These are phyloP conservation scores for Vulpes lagopus DNA, from an alignment of 2,113 vertebrate species.

Conservation along the genomic window DNA sequence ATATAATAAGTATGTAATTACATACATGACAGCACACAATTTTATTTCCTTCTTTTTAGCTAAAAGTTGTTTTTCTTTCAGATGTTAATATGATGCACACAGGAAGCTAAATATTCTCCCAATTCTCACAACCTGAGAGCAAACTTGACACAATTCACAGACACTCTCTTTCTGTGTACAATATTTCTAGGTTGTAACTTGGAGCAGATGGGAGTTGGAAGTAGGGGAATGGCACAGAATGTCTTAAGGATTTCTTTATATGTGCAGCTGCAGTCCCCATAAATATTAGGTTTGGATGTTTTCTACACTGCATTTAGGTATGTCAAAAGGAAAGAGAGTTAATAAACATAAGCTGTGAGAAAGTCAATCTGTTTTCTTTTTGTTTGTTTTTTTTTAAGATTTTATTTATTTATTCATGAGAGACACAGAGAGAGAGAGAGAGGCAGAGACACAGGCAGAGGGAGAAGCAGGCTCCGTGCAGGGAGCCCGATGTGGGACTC, in stretches of 20 bases:
- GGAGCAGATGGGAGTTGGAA: not conserved
- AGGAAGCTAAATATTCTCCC: not conserved
- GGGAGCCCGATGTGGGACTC: too few relatives aligned
- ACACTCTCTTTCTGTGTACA: not conserved
- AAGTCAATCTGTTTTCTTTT: not conserved
- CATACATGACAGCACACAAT: not conserved
- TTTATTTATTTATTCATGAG: too few relatives aligned
- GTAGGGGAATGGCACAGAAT: not conserved
- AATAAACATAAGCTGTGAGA: not conserved
- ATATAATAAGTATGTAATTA: not conserved
- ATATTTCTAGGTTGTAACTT: not conserved
- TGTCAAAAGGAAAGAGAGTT: not conserved
- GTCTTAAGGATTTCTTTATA: not conserved
- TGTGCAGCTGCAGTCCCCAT: not conserved
- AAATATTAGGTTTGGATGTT: not conserved
- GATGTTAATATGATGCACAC: not conserved
- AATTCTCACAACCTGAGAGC: not conserved
- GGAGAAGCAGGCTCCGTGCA: too few relatives aligned
- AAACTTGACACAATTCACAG: not conserved
- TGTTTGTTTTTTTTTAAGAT: too few relatives aligned
- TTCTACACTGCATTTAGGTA: not conserved
- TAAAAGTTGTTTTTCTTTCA: not conserved
- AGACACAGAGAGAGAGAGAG: too few relatives aligned
- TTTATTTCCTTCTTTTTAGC: conserved; percentile 35
- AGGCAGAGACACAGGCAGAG: too few relatives aligned